A percentile compares a stretch with the other conserved stretches of the same genome.
Conservation (phyloP, 2,888 invertebrate species). For the Apamea epomidion region DNA sequence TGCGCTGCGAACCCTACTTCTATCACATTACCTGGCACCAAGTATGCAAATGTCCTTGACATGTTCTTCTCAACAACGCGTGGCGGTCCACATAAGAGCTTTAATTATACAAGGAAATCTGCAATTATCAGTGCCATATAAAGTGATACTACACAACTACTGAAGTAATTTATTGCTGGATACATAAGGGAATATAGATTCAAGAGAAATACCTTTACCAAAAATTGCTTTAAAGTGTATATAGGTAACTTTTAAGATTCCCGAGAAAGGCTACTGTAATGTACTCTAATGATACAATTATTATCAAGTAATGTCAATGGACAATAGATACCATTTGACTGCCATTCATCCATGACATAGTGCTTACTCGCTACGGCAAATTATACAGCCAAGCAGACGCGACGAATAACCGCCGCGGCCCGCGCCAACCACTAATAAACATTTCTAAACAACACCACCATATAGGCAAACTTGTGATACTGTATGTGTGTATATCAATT, state of each 20-base stretch:
- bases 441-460: conserved; percentile 87
- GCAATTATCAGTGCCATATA: conserved; percentile 79
- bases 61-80: conserved; percentile 52
- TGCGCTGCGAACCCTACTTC: conserved; percentile 89
- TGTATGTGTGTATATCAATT: conserved; percentile 88
- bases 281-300: conserved; percentile 91
- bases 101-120: conserved; percentile 65
- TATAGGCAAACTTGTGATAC: conserved; percentile 88
- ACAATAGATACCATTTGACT: conserved; percentile 90
- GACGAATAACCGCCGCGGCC: conserved; percentile 80
- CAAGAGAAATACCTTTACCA: conserved; percentile 90
- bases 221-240: conserved; percentile 89
- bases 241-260: conserved; percentile 90
- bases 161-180: conserved; percentile 90
- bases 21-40: conserved; percentile 78
- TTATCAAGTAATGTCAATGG: conserved; percentile 90
- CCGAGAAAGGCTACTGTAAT: conserved; percentile 90
- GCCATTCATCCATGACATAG: conserved; percentile 87
- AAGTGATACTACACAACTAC: conserved; percentile 88
- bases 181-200: conserved; percentile 90
- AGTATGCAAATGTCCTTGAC: conserved; percentile 70
- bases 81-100: conserved; percentile 55
- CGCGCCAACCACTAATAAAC: conserved; percentile 85
- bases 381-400: conserved; percentile 85
- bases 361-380: conserved; percentile 89